These are phyloP conservation scores for Zosterops borbonicus DNA, from an alignment of 2,113 vertebrate species.

Conservation along the genomic window DNA sequence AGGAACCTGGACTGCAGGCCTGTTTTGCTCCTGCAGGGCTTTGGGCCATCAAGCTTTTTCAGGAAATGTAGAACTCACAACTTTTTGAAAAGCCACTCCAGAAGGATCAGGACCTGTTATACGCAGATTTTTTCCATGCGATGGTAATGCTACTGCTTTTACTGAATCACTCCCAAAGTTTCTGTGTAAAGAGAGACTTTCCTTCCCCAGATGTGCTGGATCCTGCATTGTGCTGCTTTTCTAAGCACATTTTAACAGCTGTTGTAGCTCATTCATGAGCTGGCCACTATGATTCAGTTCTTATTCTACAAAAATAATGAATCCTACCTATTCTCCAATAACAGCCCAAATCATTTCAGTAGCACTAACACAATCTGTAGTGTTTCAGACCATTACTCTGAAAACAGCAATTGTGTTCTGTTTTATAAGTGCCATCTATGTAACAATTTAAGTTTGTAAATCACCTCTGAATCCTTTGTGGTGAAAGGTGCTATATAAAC, in stretches of 20 bases:
- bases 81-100: neutral
- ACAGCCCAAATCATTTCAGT: neutral
- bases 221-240: neutral
- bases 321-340: slow-evolving; percentile 12
- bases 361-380: slow-evolving; percentile 1
- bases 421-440: slow-evolving; percentile 39
- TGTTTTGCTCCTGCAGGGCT: neutral
- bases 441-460: slow-evolving; percentile 61
- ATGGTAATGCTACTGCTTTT: neutral
- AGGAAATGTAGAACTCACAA: neutral
- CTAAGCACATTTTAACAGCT: neutral
- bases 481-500: slow-evolving; percentile 39
- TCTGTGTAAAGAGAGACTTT: neutral
- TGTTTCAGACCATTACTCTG: slow-evolving; percentile 41
- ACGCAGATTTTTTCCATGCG: neutral
- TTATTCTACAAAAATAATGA: slow-evolving; percentile 35
- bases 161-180: neutral
- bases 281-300: neutral
- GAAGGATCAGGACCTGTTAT: neutral
- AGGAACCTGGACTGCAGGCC: neutral
- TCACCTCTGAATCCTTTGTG: slow-evolving; percentile 48
- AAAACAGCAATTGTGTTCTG: slow-evolving; percentile 36
- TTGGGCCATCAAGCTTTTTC: neutral
- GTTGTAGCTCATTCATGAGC: neutral
- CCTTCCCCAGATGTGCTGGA: neutral